These are phyloP conservation scores for Neodiprion pinetum DNA, from an alignment of 1,140 invertebrate genomes.

Conservation along the genomic window DNA sequence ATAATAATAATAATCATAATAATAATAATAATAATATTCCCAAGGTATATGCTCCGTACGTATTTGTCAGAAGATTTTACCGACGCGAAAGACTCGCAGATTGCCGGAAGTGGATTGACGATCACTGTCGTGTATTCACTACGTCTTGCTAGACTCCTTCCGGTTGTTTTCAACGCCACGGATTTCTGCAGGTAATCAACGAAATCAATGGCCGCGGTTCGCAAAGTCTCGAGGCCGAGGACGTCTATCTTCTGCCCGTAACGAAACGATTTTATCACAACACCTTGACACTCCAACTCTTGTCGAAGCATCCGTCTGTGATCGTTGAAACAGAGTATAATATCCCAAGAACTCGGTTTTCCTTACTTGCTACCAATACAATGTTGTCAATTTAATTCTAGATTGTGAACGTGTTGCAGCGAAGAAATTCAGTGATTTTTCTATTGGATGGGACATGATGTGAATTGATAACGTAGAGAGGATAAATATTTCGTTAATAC, in stretches of 20 bases:
- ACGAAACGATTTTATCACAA: neutral
- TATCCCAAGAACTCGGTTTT: neutral
- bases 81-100: neutral
- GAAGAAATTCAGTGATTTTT: too few species aligned
- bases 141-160: neutral
- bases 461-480: too few species aligned
- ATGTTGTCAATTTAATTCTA: too few species aligned
- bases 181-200: neutral
- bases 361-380: neutral
- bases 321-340: neutral
- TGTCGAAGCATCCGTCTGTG: neutral
- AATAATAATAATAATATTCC: neutral
- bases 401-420: too few species aligned
- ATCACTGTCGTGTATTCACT: neutral
- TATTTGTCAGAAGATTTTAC: neutral
- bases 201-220: neutral
- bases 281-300: neutral
- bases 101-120: neutral
- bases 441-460: too few species aligned
- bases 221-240: neutral
- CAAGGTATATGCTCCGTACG: neutral
- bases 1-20: neutral
- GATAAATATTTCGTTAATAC: too few species aligned
- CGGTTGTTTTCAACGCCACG: slow-evolving; percentile 1
- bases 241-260: neutral